phyloP scores from a whole-genome alignment of 2,888 invertebrate genomes.

The Leptopilina myrica region DNA sequence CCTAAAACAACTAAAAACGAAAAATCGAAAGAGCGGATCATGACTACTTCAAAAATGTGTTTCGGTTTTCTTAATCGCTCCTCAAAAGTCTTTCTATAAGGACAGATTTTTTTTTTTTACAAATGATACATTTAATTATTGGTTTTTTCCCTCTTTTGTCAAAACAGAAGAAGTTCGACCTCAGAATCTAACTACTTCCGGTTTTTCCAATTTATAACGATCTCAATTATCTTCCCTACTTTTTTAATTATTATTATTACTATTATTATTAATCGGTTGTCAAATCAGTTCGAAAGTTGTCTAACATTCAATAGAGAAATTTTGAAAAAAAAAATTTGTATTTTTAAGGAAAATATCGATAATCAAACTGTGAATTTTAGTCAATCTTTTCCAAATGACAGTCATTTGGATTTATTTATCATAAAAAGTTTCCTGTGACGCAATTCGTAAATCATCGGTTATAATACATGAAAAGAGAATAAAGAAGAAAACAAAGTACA shows the following conservation, averaged over 20 bases:
- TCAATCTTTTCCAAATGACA: conserved; percentile 24
- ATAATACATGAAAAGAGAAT: not conserved
- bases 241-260: too few species aligned
- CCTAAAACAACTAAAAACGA: too few species aligned
- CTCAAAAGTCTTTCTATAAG: too few species aligned
- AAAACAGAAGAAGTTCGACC: not conserved
- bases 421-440: conserved; percentile 26
- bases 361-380: not conserved
- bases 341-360: too few species aligned
- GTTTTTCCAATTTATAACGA: not conserved
- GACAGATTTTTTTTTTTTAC: not conserved
- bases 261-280: too few species aligned
- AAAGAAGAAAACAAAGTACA: not conserved
- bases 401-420: not conserved
- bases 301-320: too few species aligned
- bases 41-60: not conserved
- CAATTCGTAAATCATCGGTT: conserved; percentile 27
- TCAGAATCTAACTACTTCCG: not conserved
- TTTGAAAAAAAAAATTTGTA: too few species aligned
- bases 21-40: not conserved
- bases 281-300: too few species aligned
- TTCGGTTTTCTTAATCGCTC: too few species aligned
- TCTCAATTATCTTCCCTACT: too few species aligned
- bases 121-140: conserved; percentile 25
- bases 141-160: not conserved